Evolutionary conservation across 1,140 invertebrate species (phyloP), one percentile per base, ranked within the genome.

Genomic region (Nymphalis io): DNA sequence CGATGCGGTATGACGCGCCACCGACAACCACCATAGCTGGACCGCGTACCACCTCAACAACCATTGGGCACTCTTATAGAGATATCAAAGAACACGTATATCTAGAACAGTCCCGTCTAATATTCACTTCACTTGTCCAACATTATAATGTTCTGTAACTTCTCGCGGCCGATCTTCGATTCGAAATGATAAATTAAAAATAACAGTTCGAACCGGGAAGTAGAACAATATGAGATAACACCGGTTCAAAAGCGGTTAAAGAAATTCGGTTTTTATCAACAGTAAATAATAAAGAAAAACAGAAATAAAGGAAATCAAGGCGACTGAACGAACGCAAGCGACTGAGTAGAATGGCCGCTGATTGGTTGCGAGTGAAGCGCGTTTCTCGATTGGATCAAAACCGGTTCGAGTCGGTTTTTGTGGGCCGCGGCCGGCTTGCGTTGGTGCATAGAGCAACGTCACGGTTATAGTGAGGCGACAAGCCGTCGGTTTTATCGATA

Each of bases 11-110:
- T 48, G 75, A 76, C 48, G 73, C 70, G 63, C 80, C 77, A 60
- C 84, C 66, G 60, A 55, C 75, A 81, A 87, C 80, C 84, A 91
- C 81, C 88, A 91, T 90, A 90, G 85, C 84, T 88, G 75, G 74
- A 69, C 75, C 77, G 72, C 80, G 60, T 33, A 70, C 72, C 78
- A 76, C 86, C 73, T 76, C 84, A 80, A 84, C 78, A 85, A 91
- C 85, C 89, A 91, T 91, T 91, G 83, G 82, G 82, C 74, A 78
- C 60, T 42, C 61, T 58, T 58, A 46, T 39, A 57, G 16, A 60
- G 15, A 40, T 48, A 39, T 15, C 20, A 39, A 59, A 21, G 23
- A 59, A 59, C 55, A 60, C 21, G 51, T 55, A 55, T 55, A 55
- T 21, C 3, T 27, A 5, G 2, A 51, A 51, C 23, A 46, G 13